These are phyloP conservation scores for Capitulum mitella DNA, from an alignment of 2,888 invertebrate species.

Conservation along the genomic window DNA sequence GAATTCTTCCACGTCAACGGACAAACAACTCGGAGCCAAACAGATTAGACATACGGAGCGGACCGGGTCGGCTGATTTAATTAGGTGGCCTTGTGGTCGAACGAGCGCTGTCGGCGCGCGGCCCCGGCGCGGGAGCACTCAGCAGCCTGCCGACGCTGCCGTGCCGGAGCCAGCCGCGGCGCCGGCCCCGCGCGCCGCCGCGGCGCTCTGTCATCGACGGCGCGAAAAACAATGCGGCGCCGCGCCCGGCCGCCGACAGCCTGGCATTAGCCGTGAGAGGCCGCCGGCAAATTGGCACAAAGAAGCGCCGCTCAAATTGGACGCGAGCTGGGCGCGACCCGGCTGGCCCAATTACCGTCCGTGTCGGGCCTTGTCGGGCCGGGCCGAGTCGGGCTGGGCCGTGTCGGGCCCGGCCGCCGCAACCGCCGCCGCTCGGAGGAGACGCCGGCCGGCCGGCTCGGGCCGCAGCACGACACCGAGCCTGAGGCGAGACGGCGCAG, in stretches of 20 bases:
- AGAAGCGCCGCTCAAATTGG: background rate
- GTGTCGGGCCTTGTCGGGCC: too few species aligned
- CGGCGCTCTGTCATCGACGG: background rate
- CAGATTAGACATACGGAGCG: background rate
- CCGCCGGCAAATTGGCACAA: background rate
- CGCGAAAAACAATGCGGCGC: background rate
- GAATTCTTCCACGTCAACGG: background rate
- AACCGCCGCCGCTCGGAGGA: too few species aligned
- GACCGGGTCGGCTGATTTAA: background rate
- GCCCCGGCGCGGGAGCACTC: background rate
- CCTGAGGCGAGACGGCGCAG: background rate
- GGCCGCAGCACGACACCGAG: too few species aligned
- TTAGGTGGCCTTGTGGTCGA: background rate
- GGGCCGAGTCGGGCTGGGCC: too few species aligned
- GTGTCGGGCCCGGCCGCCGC: too few species aligned
- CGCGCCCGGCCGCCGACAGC: background rate
- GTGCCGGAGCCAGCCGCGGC: too few species aligned
- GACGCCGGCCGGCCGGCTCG: too few species aligned
- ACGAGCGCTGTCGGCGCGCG: background rate
- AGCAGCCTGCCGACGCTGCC: background rate
- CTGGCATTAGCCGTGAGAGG: background rate
- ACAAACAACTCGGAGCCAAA: conserved; percentile 14
- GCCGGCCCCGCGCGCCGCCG: background rate
- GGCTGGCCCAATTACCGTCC: background rate
- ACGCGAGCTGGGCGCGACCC: background rate